phyloP scores from a whole-genome alignment of 1,140 invertebrate genomes.

The Zophobas atratus region DNA sequence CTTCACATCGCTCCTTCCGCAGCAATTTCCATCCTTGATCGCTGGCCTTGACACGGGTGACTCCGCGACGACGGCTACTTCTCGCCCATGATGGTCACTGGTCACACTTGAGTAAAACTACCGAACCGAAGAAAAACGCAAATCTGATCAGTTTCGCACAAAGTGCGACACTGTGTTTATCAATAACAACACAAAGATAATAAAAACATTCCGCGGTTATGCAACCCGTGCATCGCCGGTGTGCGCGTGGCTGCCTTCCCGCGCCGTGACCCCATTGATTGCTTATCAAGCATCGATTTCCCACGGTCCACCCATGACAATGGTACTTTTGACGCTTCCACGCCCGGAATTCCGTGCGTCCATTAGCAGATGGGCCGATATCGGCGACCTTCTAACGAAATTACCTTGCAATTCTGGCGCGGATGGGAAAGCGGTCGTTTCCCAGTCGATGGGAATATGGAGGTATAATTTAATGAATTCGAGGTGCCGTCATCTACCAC shows the following conservation, averaged over 20 bases:
- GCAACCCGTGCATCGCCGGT: not conserved
- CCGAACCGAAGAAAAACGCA: not conserved
- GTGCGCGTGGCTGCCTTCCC: not conserved
- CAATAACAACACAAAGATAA: not conserved
- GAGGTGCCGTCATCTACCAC: constrained; percentile 33
- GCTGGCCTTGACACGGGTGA: constrained; percentile 8
- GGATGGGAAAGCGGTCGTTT: constrained; percentile 11
- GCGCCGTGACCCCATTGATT: constrained; percentile 1
- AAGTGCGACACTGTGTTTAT: not conserved
- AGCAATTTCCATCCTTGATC: constrained; percentile 24
- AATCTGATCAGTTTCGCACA: constrained; percentile 4
- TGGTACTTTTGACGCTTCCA: constrained; percentile 13
- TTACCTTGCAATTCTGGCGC: constrained; percentile 37
- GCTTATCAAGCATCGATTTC: not conserved
- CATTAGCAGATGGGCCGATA: constrained; percentile 17
- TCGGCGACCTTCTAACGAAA: constrained; percentile 45
- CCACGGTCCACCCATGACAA: constrained; percentile 16
- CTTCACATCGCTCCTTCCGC: not conserved
- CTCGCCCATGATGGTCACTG: not conserved
- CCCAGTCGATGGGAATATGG: constrained; percentile 7
- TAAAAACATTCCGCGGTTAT: not conserved
- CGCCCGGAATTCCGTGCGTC: constrained; percentile 5
- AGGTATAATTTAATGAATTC: constrained; percentile 36
- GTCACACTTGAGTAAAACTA: not conserved
- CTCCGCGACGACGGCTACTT: not conserved